Percentiles rank a stretch among this genome's conserved stretches.
Conservation (phyloP, 2,888 invertebrate species). For the Apeira syringaria region DNA sequence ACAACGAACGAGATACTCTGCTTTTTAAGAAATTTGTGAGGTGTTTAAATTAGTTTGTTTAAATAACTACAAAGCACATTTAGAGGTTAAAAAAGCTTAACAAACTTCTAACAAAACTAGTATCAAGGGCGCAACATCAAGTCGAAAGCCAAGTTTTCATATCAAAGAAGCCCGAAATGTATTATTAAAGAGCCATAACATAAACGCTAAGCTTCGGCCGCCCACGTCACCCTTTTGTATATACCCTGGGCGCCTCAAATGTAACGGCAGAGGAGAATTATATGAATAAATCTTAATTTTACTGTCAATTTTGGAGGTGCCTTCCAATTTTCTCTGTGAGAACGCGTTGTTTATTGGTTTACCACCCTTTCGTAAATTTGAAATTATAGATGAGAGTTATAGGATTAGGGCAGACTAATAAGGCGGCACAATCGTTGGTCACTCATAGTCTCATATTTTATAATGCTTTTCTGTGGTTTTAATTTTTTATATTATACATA, state of each 20-base stretch:
- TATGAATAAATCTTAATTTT: conserved; percentile 13
- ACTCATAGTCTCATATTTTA: no score
- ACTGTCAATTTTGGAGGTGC: conserved; percentile 6
- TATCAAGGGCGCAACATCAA: background rate
- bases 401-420: no score
- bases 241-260: background rate
- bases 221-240: conserved; percentile 5
- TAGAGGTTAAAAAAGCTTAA: no score
- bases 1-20: no score
- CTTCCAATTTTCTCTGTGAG: background rate
- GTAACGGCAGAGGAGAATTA: conserved; percentile 2
- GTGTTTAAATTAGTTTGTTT: no score
- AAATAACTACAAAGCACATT: no score
- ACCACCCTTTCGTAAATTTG: background rate
- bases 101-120: background rate
- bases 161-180: background rate
- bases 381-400: no score
- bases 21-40: no score
- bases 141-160: background rate
- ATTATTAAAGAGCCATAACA: background rate
- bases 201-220: background rate
- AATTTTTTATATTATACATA: no score
- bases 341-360: background rate
- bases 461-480: no score
- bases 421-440: no score